Conservation (phyloP, 30 jellyfish, hydroid and myxozoan species). For the Chrysaora quinquecirrha region DNA sequence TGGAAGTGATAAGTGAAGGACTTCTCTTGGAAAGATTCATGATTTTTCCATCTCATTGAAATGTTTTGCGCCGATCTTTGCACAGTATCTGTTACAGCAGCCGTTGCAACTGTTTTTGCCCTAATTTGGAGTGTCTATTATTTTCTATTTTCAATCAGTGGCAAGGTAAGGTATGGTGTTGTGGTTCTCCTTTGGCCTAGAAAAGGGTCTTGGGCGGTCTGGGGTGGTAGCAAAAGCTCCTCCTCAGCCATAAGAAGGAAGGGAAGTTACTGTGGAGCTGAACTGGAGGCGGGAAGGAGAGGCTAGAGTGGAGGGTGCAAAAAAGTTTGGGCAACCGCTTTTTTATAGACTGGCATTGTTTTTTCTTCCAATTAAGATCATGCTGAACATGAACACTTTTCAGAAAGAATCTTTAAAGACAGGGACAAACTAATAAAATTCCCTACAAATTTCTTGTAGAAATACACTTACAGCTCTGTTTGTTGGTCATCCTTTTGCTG, state of each 20-base stretch:
- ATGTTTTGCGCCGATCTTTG: slow-evolving; percentile 15
- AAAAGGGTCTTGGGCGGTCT: not conserved
- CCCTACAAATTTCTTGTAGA: not conserved
- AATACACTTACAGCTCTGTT: not conserved
- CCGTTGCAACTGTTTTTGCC: slow-evolving; percentile 34
- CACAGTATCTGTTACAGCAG: slow-evolving; percentile 33
- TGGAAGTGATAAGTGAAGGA: too few species aligned
- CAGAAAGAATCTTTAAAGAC: too few species aligned
- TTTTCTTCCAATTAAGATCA: too few species aligned
- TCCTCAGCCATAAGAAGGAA: not conserved
- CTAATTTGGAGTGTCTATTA: slow-evolving; percentile 23
- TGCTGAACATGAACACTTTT: too few species aligned
- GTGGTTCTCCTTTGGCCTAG: not conserved
- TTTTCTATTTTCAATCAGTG: slow-evolving; percentile 20
- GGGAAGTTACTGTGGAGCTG: too few species aligned
- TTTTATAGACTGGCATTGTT: too few species aligned
- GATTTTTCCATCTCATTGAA: not conserved
- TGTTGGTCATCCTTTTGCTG: not conserved
- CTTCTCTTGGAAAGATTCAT: too few species aligned
- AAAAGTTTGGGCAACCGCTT: too few species aligned
- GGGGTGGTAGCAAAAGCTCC: not conserved
- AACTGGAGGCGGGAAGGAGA: too few species aligned
- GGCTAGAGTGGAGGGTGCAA: not conserved
- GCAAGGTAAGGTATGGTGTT: slow-evolving; percentile 21
- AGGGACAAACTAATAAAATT: too few species aligned